Base-by-base conservation (phyloP, 2,888 invertebrate genomes). In the Tethea ocularis region DNA sequence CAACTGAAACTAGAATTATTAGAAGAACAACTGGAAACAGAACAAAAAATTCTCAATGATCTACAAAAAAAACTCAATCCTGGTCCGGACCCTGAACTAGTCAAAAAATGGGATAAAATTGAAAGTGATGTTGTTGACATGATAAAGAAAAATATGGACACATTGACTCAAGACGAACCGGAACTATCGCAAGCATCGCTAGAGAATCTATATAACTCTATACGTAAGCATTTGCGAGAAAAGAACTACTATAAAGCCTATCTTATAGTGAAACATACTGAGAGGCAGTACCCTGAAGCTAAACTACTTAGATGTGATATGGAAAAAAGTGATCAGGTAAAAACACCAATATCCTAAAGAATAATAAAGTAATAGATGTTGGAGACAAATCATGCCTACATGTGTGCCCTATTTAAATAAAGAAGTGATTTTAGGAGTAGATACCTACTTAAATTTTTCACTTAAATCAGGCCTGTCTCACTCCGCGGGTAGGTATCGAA, bases 21-120 rank as follows among this genome's bases (percentile, higher is more conserved):
- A 41, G 91, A 94, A 72, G 91, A 93, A 58, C 95, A 95, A 72
- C 87, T 96, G 55, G 88, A 94, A 62, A 88, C 89, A 11, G 96
- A 96, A 71, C 92, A 90, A 66, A 94, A 93, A 57, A 95, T 95
- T 69, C 85, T 97, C 22, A 93, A 95, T 46, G 94, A 95, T 57
- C 91, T 96, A 70, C 94, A 94, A 69, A 86, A 93, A 57, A 90
- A 87, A 66, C 68, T 93, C 0, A 93, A 91, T 66, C 89, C 91
- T 0, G 86, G 83, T 1, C 91, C 93, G 0, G 91, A 93, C 77
- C 88, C 79, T 52, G 93, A 80, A 59, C 90, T 82, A 59, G 83
- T 79, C 69, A 94, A 79, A 65, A 93, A 87, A 69, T 96, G 93
- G 95, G 88, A 83, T 58, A 88, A 80, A 80, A 95, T 93, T 13